phyloP scores from a whole-genome alignment of 92 coral and sea anemone species.

The Porites divaricata region DNA sequence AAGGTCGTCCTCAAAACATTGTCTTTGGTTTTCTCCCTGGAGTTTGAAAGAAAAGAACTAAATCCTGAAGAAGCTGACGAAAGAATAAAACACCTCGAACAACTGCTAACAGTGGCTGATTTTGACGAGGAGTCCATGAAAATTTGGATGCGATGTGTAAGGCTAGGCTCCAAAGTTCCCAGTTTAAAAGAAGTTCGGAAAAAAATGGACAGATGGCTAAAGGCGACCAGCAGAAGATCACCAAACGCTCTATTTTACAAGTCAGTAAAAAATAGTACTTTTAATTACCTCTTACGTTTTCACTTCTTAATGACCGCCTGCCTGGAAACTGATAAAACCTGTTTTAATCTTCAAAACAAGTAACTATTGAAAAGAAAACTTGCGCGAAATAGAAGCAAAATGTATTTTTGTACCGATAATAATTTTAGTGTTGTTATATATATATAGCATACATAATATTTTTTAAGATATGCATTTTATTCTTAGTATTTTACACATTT shows the following conservation, averaged over 20 bases:
- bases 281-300: too few species aligned
- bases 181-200: slow-evolving; percentile 51
- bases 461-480: neutral
- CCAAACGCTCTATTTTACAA: slow-evolving; percentile 85
- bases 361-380: too few species aligned
- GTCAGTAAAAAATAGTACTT: neutral
- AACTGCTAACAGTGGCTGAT: slow-evolving; percentile 24
- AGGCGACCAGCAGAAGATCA: slow-evolving; percentile 61
- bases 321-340: too few species aligned
- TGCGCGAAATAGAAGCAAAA: too few species aligned
- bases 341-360: too few species aligned
- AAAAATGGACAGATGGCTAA: slow-evolving; percentile 64
- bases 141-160: slow-evolving; percentile 68
- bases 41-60: slow-evolving; percentile 68
- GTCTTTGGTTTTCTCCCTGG: slow-evolving; percentile 57
- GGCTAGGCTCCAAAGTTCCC: slow-evolving; percentile 61
- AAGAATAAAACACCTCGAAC: slow-evolving; percentile 59
- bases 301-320: too few species aligned
- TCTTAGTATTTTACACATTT: too few species aligned
- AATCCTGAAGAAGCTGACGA: slow-evolving; percentile 64
- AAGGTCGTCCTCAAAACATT: slow-evolving; percentile 58
- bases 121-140: slow-evolving; percentile 68
- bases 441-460: neutral
- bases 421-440: too few species aligned
- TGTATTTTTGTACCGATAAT: too few species aligned